These are phyloP conservation scores for Epinephelus malabaricus DNA, from an alignment of 2,797 vertebrate genomes.

Conservation along the genomic window DNA sequence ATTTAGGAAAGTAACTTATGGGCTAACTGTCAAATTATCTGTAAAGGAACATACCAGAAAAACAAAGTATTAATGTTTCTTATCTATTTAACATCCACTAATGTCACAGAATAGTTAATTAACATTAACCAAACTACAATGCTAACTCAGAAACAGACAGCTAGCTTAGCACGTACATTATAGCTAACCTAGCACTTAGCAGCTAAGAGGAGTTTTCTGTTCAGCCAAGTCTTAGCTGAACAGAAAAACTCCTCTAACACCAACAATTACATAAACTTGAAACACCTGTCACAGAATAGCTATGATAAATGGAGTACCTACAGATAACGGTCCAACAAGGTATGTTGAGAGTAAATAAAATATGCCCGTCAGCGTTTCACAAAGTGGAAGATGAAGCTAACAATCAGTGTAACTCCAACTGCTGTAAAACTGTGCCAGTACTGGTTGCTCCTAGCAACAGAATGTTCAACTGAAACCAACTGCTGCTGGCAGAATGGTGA, in stretches of 20 bases:
- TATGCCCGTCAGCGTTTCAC: neutral
- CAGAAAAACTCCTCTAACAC: neutral
- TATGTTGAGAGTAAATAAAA: neutral
- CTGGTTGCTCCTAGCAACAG: conserved; percentile 31
- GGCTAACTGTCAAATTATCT: neutral
- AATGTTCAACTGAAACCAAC: conserved; percentile 7
- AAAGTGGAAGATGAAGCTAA: neutral
- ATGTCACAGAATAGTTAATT: neutral
- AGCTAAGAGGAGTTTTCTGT: no score
- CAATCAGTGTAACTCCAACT: neutral
- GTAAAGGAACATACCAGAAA: neutral
- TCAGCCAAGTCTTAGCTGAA: neutral
- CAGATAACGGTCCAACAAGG: neutral
- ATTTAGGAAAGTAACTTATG: neutral
- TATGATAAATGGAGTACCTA: neutral
- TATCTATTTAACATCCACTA: neutral
- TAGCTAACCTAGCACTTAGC: neutral
- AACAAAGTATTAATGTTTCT: neutral
- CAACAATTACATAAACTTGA: neutral
- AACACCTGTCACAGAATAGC: neutral
- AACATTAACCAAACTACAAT: no score
- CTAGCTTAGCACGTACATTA: neutral
- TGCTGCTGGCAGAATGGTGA: neutral
- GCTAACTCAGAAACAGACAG: no score
- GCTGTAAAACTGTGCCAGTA: neutral